These are phyloP conservation scores for Graptemys geographica DNA, from an alignment of 2,797 vertebrate species.

Conservation along the genomic window DNA sequence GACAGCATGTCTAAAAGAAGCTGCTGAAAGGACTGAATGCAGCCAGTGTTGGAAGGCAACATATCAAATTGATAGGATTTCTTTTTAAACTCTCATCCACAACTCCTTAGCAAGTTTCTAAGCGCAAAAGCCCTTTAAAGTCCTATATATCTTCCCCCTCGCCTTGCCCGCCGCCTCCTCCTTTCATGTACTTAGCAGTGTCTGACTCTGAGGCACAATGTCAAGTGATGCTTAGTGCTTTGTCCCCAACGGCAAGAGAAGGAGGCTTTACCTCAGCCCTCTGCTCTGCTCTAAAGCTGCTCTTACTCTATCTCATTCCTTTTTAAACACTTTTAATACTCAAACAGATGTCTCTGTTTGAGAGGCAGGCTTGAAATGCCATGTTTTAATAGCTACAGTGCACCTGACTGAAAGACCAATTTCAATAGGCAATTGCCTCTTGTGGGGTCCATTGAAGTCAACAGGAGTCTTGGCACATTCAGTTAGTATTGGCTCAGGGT, in stretches of 20 bases:
- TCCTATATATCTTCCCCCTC: conserved; percentile 31
- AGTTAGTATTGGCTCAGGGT: background rate
- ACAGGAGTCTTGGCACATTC: background rate
- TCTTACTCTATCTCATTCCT: conserved; percentile 8
- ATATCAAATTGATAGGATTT: background rate
- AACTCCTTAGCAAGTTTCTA: background rate
- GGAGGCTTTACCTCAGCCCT: conserved; percentile 36
- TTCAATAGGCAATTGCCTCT: conserved; percentile 8
- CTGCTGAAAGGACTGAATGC: background rate
- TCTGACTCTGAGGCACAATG: conserved; percentile 16
- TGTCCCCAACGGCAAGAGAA: conserved; percentile 30
- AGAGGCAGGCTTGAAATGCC: conserved; percentile 12
- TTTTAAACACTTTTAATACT: conserved; percentile 12
- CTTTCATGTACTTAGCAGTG: conserved; percentile 26
- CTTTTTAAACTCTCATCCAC: background rate
- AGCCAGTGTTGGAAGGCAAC: background rate
- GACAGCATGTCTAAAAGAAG: background rate
- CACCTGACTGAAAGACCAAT: background rate
- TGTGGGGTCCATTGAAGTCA: background rate
- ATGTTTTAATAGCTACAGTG: conserved; percentile 2
- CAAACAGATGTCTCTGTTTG: background rate
- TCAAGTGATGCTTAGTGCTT: conserved; percentile 19
- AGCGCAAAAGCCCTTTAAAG: conserved; percentile 17
- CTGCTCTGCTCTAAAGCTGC: conserved; percentile 1
- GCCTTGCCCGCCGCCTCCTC: background rate